Percentiles rank a stretch among this genome's conserved stretches.
Evolutionary conservation across 2,888 invertebrate species (phyloP).

Genomic region (Exocentrus adspersus): DNA sequence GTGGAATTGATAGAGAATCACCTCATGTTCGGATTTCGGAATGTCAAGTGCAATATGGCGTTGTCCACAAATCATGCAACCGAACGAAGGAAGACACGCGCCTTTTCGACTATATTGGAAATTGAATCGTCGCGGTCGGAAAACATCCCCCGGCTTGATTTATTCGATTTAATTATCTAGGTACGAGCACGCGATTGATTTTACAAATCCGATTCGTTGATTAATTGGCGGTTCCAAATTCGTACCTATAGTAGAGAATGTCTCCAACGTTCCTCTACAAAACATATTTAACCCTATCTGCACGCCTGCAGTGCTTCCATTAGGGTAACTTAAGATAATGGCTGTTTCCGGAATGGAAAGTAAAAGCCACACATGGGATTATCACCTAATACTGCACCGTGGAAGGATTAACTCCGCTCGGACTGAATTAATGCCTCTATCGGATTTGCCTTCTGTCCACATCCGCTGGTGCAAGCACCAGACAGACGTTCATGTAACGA

Average conservation of each 20-base stretch:
- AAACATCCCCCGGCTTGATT: too few species aligned
- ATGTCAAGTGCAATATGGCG: too few species aligned
- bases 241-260: neutral
- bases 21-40: neutral
- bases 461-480: neutral
- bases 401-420: neutral
- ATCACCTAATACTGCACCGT: conserved; percentile 22
- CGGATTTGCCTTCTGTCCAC: neutral
- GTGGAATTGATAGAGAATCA: neutral
- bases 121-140: neutral
- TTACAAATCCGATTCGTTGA: too few species aligned
- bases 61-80: too few species aligned
- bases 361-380: conserved; percentile 19
- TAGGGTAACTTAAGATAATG: conserved; percentile 12
- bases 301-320: conserved; percentile 9
- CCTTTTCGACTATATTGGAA: too few species aligned
- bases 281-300: conserved; percentile 15
- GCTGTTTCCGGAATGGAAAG: conserved; percentile 1
- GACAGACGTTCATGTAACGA: too few species aligned
- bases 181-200: too few species aligned
- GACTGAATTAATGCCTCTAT: conserved; percentile 11
- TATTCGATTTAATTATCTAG: too few species aligned
- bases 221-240: too few species aligned
- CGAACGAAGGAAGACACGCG: too few species aligned
- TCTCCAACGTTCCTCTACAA: conserved; percentile 10